phyloP scores from a whole-genome alignment of 2,113 vertebrate species.

The Carassius auratus region DNA sequence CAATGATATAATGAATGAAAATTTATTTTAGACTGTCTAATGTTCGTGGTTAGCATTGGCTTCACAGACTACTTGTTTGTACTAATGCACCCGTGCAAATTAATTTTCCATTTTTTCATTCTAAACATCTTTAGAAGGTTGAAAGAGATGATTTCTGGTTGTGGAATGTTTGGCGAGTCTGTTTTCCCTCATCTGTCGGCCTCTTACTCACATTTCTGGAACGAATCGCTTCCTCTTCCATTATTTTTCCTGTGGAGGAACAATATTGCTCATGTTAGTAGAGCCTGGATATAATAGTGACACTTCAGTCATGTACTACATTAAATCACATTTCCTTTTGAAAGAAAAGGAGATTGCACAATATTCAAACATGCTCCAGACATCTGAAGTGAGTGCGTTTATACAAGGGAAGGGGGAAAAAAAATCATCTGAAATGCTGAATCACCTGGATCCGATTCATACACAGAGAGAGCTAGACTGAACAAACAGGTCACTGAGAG shows the following conservation, averaged over 20 bases:
- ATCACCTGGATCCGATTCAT: slow-evolving; percentile 32
- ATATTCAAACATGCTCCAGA: slow-evolving; percentile 1
- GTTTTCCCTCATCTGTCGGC: not conserved
- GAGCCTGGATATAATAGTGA: not conserved
- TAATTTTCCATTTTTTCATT: not conserved
- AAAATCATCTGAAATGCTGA: slow-evolving; percentile 11
- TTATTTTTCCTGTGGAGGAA: not conserved
- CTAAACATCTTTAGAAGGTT: not conserved
- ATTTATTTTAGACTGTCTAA: not conserved
- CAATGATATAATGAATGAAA: not conserved
- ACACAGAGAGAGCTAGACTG: not conserved
- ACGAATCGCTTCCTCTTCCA: not conserved
- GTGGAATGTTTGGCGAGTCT: slow-evolving; percentile 19
- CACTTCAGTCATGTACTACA: not conserved
- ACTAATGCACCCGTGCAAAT: not conserved
- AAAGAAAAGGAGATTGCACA: not conserved
- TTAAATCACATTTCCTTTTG: not conserved
- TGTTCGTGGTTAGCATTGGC: not conserved
- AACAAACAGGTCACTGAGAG: slow-evolving; percentile 28
- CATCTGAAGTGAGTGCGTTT: not conserved
- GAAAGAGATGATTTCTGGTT: not conserved
- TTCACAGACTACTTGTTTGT: not conserved
- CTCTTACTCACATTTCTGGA: slow-evolving; percentile 4
- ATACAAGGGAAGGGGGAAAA: not conserved
- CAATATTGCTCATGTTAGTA: not conserved